phyloP scores from a whole-genome alignment of 2,888 invertebrate species.

The Trimorus sp. region DNA sequence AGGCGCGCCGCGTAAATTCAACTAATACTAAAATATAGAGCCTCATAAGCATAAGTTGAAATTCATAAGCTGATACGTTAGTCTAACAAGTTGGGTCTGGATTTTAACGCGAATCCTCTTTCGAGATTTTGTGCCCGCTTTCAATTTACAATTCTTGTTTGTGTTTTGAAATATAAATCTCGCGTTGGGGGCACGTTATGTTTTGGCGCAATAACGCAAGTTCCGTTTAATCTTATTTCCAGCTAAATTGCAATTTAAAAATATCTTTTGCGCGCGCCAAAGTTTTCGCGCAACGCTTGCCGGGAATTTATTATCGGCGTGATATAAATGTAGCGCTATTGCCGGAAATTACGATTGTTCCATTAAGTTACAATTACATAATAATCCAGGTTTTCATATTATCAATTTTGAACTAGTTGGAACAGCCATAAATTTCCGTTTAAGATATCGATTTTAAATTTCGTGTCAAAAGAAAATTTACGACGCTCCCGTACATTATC shows the following conservation, averaged over 20 bases:
- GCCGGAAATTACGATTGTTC: background rate
- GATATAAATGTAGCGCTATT: too few species aligned
- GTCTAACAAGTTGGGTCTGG: slow-evolving; percentile 1
- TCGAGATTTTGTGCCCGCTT: slow-evolving; percentile 1
- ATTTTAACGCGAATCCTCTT: slow-evolving; percentile 23
- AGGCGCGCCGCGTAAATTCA: slow-evolving; percentile 16
- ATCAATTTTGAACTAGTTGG: slow-evolving; percentile 35
- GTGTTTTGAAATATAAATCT: background rate
- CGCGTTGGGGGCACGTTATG: background rate
- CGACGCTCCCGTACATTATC: slow-evolving; percentile 45
- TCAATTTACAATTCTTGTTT: slow-evolving; percentile 10
- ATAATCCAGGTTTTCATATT: slow-evolving; percentile 20
- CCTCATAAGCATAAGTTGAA: slow-evolving; percentile 19
- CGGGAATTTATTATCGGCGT: too few species aligned
- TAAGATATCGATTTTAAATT: slow-evolving; percentile 48
- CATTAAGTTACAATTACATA: slow-evolving; percentile 4
- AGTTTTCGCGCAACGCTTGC: too few species aligned
- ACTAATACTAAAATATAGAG: slow-evolving; percentile 34
- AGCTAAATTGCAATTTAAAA: background rate
- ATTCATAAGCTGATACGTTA: slow-evolving; percentile 33
- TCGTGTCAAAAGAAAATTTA: slow-evolving; percentile 43
- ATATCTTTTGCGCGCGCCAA: too few species aligned
- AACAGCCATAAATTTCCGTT: slow-evolving; percentile 43
- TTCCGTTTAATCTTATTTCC: background rate
- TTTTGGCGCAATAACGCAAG: too few species aligned